Percentiles rank a stretch among this genome's conserved stretches.
Conservation (phyloP, 2,888 invertebrate genomes). For the Strigamia crassipes region DNA sequence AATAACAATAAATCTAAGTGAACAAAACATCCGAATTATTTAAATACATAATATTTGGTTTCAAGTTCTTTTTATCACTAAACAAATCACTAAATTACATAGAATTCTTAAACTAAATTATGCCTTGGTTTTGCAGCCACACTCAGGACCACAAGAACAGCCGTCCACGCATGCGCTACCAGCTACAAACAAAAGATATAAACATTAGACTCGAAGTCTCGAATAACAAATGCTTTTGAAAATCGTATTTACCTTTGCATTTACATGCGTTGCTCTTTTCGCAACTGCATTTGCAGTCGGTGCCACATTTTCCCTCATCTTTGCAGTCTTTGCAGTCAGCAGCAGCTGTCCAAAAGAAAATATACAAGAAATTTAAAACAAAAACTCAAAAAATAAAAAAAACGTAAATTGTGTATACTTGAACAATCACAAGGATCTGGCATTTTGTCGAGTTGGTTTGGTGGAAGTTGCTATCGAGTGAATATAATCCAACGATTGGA, state of each 20-base stretch:
- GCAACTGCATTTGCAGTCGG: slow-evolving; percentile 14
- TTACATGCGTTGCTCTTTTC: not conserved
- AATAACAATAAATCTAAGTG: not conserved
- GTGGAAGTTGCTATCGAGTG: not conserved
- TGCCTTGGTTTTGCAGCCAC: not conserved
- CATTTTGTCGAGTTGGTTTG: not conserved
- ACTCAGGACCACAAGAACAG: not conserved
- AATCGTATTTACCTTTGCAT: not conserved
- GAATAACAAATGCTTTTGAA: not conserved
- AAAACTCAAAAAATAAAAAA: not conserved
- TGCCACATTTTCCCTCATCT: slow-evolving; percentile 19
- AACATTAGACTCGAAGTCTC: not conserved
- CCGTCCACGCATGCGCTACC: not conserved
- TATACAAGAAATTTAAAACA: not conserved
- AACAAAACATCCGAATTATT: not conserved
- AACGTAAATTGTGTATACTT: not conserved
- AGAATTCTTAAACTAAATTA: not conserved
- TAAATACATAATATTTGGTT: not conserved
- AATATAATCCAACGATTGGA: not conserved
- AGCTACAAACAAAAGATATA: not conserved
- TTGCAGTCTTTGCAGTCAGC: slow-evolving; percentile 10
- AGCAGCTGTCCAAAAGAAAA: not conserved
- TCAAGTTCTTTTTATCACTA: not conserved
- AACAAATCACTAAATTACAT: not conserved
- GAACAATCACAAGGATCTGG: not conserved